phyloP scores from a whole-genome alignment of 2,797 vertebrate genomes.

The Oreochromis grahami region DNA sequence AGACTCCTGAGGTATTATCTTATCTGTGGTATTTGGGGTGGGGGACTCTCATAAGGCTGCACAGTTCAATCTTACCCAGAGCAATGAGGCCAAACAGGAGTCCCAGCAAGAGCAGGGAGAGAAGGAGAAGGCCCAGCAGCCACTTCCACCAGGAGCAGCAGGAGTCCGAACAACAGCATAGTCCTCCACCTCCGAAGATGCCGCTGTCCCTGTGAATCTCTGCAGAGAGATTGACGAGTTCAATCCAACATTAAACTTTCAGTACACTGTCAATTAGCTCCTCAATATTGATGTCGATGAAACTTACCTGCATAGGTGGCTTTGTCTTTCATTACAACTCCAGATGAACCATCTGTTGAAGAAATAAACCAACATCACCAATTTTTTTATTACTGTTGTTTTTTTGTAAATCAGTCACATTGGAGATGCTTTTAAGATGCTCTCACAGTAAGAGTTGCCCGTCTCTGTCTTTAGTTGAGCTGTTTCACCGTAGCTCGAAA shows the following conservation, averaged over 20 bases:
- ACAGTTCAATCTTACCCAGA: conserved; percentile 77
- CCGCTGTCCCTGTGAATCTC: conserved; percentile 71
- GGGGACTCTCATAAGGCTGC: neutral
- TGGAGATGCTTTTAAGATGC: neutral
- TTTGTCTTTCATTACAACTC: conserved; percentile 87
- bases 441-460: conserved; percentile 77
- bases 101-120: conserved; percentile 88
- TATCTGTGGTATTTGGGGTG: neutral
- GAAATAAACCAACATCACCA: neutral
- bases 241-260: neutral
- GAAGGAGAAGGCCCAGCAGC: conserved; percentile 90
- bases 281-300: neutral
- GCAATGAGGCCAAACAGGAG: conserved; percentile 95
- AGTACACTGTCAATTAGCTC: neutral
- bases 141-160: conserved; percentile 99
- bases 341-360: conserved; percentile 69
- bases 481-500: conserved; percentile 73
- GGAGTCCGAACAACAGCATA: conserved; percentile 72
- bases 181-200: conserved; percentile 59
- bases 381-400: neutral
- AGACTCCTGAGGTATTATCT: neutral
- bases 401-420: neutral
- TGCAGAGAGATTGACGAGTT: conserved; percentile 10
- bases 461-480: conserved; percentile 76
- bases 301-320: conserved; percentile 84